Evolutionary conservation across 2,888 invertebrate genomes (phyloP), one percentile per base, ranked within the genome.

Genomic region (Priapulus caudatus): DNA sequence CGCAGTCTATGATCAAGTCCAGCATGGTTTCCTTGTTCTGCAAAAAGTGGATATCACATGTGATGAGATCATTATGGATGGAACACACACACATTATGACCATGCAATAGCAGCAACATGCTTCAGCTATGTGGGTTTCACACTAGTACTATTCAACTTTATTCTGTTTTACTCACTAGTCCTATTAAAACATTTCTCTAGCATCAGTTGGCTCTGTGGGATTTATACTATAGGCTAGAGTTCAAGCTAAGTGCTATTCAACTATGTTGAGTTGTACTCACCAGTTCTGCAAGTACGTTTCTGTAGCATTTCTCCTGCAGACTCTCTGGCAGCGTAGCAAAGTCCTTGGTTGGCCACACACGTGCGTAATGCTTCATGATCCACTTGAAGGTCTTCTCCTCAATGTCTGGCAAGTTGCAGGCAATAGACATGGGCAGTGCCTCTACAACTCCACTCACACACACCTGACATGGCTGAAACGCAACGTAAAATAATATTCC

Each of bases 271-370:
- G n/a, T n/a, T n/a, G n/a, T n/a, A n/a, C n/a, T n/a, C n/a, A 65
- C 67, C 59, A 67, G 54, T 16, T 63, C 63, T 18, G 56, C 52
- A 4, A 65, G 56, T 1, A 67, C 60, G 4, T 59, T 56, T 3
- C 62, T 55, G 45, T 62, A 61, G 54, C 67, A 65, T 22, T 64
- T 59, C 33, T 67, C 63, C 50, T 69, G 62, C 45, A 66, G 62
- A 64, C 89, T 87, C 24, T 83, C 78, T 0, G 89, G 86, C 53
- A 93, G 72, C 45, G 83, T 81, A 0, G 89, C 85, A 72, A 93
- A 93, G 2, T 84, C 81, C 63, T 89, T 82, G 1, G 87, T 87
- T 0, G 90, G 86, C 92, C 93, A 92, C 48, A 93, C 84, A 64
- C 84, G 79, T 4, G 82, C 78, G 70, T 90, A 91, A 69, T 92